Conservation (phyloP, 1,140 invertebrate species). For the Linepithema humile region DNA sequence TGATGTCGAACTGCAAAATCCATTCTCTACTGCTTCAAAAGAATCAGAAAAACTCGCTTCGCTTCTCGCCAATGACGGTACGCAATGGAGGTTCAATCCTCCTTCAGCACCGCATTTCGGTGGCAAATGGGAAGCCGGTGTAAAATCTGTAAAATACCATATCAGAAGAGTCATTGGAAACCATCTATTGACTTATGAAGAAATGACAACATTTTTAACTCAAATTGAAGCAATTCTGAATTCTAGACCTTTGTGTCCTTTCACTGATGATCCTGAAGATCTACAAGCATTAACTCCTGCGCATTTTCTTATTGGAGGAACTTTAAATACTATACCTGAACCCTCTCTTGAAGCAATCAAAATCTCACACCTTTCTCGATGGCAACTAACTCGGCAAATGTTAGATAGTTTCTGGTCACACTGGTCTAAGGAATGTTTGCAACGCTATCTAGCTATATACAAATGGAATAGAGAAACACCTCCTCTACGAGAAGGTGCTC, state of each 20-base stretch:
- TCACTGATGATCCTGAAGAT: conserved; percentile 46
- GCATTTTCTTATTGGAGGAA: conserved; percentile 68
- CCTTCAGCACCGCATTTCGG: conserved; percentile 33
- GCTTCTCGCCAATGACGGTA: neutral
- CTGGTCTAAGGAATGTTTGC: neutral
- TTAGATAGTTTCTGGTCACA: neutral
- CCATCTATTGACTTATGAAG: conserved; percentile 45
- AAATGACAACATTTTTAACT: neutral
- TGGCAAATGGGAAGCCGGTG: conserved; percentile 57
- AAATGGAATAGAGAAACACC: neutral
- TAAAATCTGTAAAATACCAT: conserved; percentile 72
- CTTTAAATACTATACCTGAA: conserved; percentile 54
- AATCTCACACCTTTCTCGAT: neutral
- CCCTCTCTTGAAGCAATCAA: neutral
- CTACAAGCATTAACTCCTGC: conserved; percentile 52
- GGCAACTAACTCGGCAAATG: neutral
- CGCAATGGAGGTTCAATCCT: conserved; percentile 35
- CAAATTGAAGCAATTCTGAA: conserved; percentile 56
- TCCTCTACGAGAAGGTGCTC: neutral
- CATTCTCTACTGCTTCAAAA: neutral
- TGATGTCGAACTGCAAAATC: neutral
- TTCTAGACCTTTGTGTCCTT: neutral
- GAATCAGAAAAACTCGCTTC: neutral
- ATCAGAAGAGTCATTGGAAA: conserved; percentile 53
- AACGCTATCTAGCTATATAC: neutral